Evolutionary conservation across 2,113 vertebrate species (phyloP).

Genomic region (Laterallus jamaicensis): DNA sequence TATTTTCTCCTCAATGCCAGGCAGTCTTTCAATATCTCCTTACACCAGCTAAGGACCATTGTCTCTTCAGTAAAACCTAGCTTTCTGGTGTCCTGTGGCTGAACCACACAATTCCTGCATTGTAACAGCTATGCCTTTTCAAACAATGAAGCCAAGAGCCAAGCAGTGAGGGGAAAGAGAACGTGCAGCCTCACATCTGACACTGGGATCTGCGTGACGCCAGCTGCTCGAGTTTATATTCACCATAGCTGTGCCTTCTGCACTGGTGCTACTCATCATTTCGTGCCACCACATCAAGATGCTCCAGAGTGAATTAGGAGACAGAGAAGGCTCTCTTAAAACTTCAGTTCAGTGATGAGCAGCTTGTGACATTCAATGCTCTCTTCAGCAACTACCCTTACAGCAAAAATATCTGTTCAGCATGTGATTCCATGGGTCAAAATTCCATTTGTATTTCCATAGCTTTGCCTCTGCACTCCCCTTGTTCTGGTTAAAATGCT

Average conservation of each 20-base stretch:
- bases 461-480: not conserved
- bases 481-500: not conserved
- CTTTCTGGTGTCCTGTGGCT: not conserved
- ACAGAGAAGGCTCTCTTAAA: conserved; percentile 1
- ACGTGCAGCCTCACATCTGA: not conserved
- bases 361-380: not conserved
- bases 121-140: not conserved
- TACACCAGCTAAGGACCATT: fast-evolving
- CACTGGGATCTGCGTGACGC: not conserved
- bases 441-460: not conserved
- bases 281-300: not conserved
- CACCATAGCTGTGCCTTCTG: not conserved
- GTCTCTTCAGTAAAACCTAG: not conserved
- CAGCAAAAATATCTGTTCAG: not conserved
- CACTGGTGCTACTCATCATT: not conserved
- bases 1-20: not conserved
- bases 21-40: not conserved
- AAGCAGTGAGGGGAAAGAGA: not conserved
- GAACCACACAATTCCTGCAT: not conserved
- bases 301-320: not conserved
- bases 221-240: not conserved
- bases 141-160: not conserved
- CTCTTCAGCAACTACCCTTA: not conserved
- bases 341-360: not conserved
- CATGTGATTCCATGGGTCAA: not conserved